Evolutionary conservation across 1,140 invertebrate species (phyloP), one percentile per base, ranked within the genome.

Genomic region (Heliconius melpomene): DNA sequence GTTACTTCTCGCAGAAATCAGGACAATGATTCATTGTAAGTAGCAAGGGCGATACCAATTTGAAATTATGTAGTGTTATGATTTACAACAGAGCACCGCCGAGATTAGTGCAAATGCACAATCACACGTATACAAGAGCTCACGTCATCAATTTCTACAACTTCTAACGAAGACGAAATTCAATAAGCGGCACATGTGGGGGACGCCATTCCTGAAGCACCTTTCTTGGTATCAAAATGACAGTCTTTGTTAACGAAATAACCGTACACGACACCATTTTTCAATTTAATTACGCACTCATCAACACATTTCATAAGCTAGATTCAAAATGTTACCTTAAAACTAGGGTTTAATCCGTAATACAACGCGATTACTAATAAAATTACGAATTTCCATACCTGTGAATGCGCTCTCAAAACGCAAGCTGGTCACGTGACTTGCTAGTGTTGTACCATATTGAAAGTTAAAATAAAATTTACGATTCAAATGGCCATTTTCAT

Each of bases 161-260:
- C 86, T 79, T 86, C 85, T 88, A 87, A 87, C 79, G 75, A 78
- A 88, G 85, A 85, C 85, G 90, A 93, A 93, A 93, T 89, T 89
- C 85, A 91, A 92, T 91, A 90, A 89, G 90, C 93, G 90, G 93
- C 92, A 94, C 94, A 95, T 95, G 94, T 94, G 94, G 94, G 91
- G 93, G 94, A 95, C 94, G 94, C 94, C 94, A 95, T 95, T 95
- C 93, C 90, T 92, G 90, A 94, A 93, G 92, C 92, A 92, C 93
- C 93, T 90, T 92, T 93, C 93, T 92, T 94, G 93, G 92, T 94
- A 93, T 91, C 90, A 91, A 93, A 93, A 89, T 93, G 91, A 92
- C 90, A 93, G 89, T 90, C 90, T 93, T 93, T 94, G 90, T 93
- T 92, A 90, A 87, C 81, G 84, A 93, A 90, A 90, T 93, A 90